Conservation (phyloP, 2,797 vertebrate species). For the Buphagus erythrorhynchus region DNA sequence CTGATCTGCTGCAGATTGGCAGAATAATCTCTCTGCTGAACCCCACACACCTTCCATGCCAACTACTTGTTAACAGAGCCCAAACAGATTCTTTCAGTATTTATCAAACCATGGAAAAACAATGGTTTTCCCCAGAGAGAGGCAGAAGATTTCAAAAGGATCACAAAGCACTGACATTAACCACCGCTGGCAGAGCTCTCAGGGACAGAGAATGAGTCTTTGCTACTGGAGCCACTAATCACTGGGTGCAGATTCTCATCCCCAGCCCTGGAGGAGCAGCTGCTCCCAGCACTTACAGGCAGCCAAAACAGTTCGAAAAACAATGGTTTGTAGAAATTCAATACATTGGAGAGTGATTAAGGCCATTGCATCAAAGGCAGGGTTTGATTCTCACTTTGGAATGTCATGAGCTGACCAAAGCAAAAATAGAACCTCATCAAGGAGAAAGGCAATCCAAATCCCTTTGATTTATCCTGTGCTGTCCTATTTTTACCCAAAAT, state of each 20-base stretch:
- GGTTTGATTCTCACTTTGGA: neutral
- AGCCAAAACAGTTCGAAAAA: neutral
- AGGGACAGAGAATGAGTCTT: neutral
- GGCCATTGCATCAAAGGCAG: neutral
- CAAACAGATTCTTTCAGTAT: neutral
- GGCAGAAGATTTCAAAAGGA: neutral
- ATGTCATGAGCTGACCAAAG: neutral
- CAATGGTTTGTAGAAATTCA: neutral
- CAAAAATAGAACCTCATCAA: neutral
- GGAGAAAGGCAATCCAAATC: neutral
- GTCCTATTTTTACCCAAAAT: conserved; percentile 2
- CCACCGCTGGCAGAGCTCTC: neutral
- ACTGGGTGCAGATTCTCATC: neutral
- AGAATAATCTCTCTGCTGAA: neutral
- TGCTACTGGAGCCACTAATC: neutral
- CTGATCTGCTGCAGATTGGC: neutral
- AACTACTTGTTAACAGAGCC: neutral
- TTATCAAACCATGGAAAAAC: neutral
- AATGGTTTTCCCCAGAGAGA: neutral
- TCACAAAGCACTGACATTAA: neutral
- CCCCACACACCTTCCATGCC: neutral
- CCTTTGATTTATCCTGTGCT: neutral
- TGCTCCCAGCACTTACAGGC: neutral
- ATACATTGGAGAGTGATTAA: neutral
- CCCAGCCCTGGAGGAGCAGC: neutral